Conservation (phyloP, 2,888 invertebrate genomes). For the Tachystola acroxantha region DNA sequence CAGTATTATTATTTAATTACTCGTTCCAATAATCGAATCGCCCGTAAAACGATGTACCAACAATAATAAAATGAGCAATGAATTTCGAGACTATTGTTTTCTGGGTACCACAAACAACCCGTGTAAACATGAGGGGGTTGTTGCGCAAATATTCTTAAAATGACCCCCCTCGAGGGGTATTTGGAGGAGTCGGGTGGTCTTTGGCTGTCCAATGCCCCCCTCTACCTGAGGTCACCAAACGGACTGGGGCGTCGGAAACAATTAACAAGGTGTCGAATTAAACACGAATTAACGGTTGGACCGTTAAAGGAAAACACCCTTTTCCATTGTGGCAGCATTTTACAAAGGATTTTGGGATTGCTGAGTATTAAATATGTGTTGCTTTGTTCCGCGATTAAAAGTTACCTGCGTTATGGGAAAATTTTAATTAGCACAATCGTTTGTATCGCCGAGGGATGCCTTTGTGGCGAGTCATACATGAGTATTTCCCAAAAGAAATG, state of each 20-base stretch:
- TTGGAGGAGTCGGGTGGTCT: constrained; percentile 44
- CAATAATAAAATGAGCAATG: constrained; percentile 79
- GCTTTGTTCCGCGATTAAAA: constrained; percentile 65
- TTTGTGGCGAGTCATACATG: no score
- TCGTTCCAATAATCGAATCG: constrained; percentile 75
- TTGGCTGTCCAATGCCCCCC: constrained; percentile 44
- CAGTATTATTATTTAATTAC: constrained; percentile 78
- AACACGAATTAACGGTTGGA: constrained; percentile 74
- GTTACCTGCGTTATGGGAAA: constrained; percentile 36
- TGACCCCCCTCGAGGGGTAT: constrained; percentile 54
- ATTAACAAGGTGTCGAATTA: constrained; percentile 79
- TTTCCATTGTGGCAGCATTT: constrained; percentile 69
- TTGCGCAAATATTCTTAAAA: constrained; percentile 76
- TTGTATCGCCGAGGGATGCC: background rate
- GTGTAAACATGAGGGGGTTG: constrained; percentile 70
- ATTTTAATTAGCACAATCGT: constrained; percentile 36
- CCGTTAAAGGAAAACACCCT: constrained; percentile 75
- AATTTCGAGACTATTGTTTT: constrained; percentile 77
- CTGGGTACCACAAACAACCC: constrained; percentile 75
- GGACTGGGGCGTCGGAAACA: constrained; percentile 72
- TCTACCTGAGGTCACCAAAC: constrained; percentile 68
- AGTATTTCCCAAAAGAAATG: no score
- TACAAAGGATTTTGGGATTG: constrained; percentile 74
- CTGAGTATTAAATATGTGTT: constrained; percentile 73
- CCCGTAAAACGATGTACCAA: constrained; percentile 74